These are phyloP conservation scores for Tachysurus fulvidraco DNA, from an alignment of 2,113 vertebrate genomes.

Conservation along the genomic window DNA sequence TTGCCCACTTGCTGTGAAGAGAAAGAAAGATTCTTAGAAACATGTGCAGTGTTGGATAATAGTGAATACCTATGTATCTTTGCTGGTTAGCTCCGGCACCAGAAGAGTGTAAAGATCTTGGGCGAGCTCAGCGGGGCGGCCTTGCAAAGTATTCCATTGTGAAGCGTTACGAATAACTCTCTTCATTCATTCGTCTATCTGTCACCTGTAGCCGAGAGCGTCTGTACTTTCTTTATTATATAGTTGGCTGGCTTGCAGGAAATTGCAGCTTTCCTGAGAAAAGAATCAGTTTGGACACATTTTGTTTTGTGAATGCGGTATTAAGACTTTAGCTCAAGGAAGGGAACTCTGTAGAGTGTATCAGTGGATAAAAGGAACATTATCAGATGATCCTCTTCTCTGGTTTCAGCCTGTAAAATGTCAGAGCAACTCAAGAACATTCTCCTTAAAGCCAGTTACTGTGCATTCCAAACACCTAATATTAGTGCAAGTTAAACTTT, in stretches of 20 bases:
- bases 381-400: constrained; percentile 36
- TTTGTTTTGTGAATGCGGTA: constrained; percentile 7
- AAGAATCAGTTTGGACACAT: constrained; percentile 18
- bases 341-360: constrained; percentile 36
- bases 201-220: constrained; percentile 27
- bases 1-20: constrained; percentile 56
- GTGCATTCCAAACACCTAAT: constrained; percentile 44
- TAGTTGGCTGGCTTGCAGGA: constrained; percentile 51
- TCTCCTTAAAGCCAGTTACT: constrained; percentile 38
- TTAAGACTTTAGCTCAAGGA: constrained; percentile 8
- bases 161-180: constrained; percentile 46
- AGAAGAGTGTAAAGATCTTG: constrained; percentile 57
- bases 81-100: constrained; percentile 39
- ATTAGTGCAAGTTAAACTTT: constrained; percentile 18
- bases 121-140: constrained; percentile 45
- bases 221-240: constrained; percentile 47
- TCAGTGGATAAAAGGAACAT: constrained; percentile 22
- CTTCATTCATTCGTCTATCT: constrained; percentile 40
- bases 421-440: constrained; percentile 33
- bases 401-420: constrained; percentile 34
- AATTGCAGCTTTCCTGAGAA: constrained; percentile 41
- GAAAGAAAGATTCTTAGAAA: constrained; percentile 56
- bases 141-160: constrained; percentile 53
- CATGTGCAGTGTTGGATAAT: constrained; percentile 48
- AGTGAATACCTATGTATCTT: constrained; percentile 64